phyloP scores from a whole-genome alignment of 35 echinoderm and acorn worm genomes.

The Antedon bifida region DNA sequence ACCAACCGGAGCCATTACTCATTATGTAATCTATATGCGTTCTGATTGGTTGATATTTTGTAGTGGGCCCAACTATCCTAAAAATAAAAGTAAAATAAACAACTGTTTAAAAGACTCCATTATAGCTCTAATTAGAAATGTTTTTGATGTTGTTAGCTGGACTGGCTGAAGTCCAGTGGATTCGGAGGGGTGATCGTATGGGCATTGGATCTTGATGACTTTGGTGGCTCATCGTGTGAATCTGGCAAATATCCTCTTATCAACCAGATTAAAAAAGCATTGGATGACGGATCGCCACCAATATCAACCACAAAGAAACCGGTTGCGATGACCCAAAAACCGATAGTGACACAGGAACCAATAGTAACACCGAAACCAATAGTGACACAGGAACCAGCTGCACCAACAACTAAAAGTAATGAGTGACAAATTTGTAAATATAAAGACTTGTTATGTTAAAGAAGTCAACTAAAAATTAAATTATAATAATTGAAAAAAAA shows the following conservation, averaged over 20 bases:
- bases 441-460: too few relatives aligned
- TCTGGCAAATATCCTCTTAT: conserved; percentile 27
- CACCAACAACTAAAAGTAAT: conserved; percentile 12
- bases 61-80: too few relatives aligned
- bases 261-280: conserved; percentile 18
- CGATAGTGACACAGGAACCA: neutral
- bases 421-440: too few relatives aligned
- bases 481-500: too few relatives aligned
- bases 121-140: too few relatives aligned
- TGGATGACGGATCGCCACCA: conserved; percentile 5
- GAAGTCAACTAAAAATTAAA: too few relatives aligned
- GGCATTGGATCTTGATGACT: conserved; percentile 43
- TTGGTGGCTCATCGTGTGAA: conserved; percentile 5
- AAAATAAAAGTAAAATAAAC: too few relatives aligned
- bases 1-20: too few relatives aligned
- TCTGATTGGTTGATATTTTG: too few relatives aligned
- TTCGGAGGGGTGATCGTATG: conserved; percentile 32
- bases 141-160: neutral
- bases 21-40: too few relatives aligned
- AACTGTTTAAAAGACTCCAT: too few relatives aligned
- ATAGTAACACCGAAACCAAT: neutral
- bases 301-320: neutral
- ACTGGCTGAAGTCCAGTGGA: conserved; percentile 5
- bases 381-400: neutral
- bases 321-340: neutral